Base-by-base conservation (phyloP, 2,888 invertebrate genomes). In the Cryptophagus acutangulus region DNA sequence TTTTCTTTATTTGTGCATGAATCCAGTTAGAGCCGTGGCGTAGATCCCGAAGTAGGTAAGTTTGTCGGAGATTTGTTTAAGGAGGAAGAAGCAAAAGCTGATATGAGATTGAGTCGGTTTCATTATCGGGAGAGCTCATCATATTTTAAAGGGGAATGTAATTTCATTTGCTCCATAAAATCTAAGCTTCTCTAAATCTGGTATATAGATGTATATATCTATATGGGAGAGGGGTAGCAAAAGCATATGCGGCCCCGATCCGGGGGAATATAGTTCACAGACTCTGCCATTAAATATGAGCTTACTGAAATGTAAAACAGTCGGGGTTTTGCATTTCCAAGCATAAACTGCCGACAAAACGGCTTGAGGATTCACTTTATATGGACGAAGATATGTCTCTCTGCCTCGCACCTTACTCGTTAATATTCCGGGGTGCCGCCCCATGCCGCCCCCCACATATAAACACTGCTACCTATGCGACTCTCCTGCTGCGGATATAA, bases 151-250 rank as follows among this genome's bases (percentile, higher is more conserved):
- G 67, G 69, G 67, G 67, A 65, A 66, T 65, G 69, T 70, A 69
- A 71, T 71, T 71, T 70, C 69, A 70, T 70, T 71, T 71, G 69
- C 69, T 65, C 70, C 70, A 70, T 71, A 70, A 71, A 71, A 69
- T 70, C 67, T 67, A 69, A 69, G 69, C 67, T 60, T 66, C 66
- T 66, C 67, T 67, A 69, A 70, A 70, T 70, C 70, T 67, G 64
- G 61, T 55, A 57, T 54, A 54, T 56, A 59, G n/a, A n/a, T n/a
- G n/a, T n/a, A n/a, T n/a, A n/a, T n/a, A n/a, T n/a, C n/a, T n/a
- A n/a, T n/a, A n/a, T n/a, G n/a, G n/a, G n/a, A n/a, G 63, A 64
- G 62, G 61, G 66, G 60, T 61, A 63, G 67, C n/a, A n/a, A n/a
- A n/a, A n/a, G n/a, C 65, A 67, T 66, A 66, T 67, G 66, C 66